Evolutionary conservation across 2,113 vertebrate species (phyloP), one percentile per base, ranked within the genome.

Genomic region (Vicugna pacos): DNA sequence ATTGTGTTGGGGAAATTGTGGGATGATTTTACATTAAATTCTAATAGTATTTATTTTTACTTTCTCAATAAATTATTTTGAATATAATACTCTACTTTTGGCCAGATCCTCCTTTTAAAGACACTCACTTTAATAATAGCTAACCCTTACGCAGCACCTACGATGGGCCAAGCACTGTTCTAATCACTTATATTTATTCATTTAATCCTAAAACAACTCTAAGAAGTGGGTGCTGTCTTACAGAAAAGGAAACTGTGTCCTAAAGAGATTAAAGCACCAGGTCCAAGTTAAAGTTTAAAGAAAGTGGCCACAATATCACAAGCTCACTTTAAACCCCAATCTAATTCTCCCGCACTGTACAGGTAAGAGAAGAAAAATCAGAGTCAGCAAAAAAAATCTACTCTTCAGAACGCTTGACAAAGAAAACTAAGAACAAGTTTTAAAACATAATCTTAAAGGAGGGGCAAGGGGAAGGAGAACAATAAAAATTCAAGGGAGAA

Each of bases 401-500:
- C 38, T 95, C 85, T 85, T 83, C 28, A 97, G 87, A 70, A 95
- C 56, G 95, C 64, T 75, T 98, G 54, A 56, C 77, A 88, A 87
- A 84, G 24, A 62, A 92, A 77, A 58, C n/a, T 90, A 70, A 85
- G 48, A 92, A 91, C 87, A 97, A 20, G 28, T 76, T 90, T 80
- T 70, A 62, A 93, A 89, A 96, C 70, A 87, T 79, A 62, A 89
- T 67, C 67, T 94, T 98, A 92, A 97, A 75, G 35, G 93, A 16
- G 16, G 67, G 30, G 28, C 65, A 85, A 10, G 86, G 79, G 93
- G 84, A 32, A 85, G 79, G 35, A 86, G 46, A 93, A 95, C 60
- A 97, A 92, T 91, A 98, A 95, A 76, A 64, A 96, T 56, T 95
- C 89, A 90, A 96, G 82, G 65, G 54, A 93, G 62, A 13, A 97